These are phyloP conservation scores for Eristalis tenax DNA, from an alignment of 2,888 invertebrate genomes.

Conservation along the genomic window DNA sequence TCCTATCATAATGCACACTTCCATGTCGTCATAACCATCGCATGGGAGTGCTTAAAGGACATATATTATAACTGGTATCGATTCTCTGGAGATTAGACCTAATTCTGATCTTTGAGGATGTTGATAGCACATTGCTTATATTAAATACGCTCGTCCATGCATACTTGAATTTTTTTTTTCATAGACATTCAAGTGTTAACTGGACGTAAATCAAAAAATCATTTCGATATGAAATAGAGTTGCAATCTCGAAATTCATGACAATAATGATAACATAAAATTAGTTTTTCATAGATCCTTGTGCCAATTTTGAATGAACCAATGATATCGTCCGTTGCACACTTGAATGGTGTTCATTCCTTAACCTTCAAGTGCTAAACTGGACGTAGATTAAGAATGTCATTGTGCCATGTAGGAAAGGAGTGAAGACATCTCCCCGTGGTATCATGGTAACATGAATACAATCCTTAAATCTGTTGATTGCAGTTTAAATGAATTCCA, in stretches of 20 bases:
- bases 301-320: not conserved
- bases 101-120: not conserved
- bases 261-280: not conserved
- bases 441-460: too few species aligned
- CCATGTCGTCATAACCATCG: constrained; percentile 4
- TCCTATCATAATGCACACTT: constrained; percentile 43
- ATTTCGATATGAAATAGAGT: not conserved
- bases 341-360: constrained; percentile 1
- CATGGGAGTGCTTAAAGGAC: constrained; percentile 53
- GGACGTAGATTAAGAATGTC: constrained; percentile 44
- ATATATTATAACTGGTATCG: constrained; percentile 25
- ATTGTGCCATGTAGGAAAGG: not conserved
- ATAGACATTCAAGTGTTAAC: constrained; percentile 46
- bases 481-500: too few species aligned
- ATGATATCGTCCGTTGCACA: constrained; percentile 20
- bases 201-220: constrained; percentile 28
- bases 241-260: not conserved
- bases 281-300: too few species aligned
- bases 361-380: constrained; percentile 45
- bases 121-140: not conserved
- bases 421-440: too few species aligned
- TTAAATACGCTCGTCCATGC: not conserved
- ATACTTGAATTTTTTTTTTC: not conserved
- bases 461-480: too few species aligned
- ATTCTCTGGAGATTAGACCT: not conserved